phyloP scores from a whole-genome alignment of 2,888 invertebrate species.

The Ochropleura leucogaster region DNA sequence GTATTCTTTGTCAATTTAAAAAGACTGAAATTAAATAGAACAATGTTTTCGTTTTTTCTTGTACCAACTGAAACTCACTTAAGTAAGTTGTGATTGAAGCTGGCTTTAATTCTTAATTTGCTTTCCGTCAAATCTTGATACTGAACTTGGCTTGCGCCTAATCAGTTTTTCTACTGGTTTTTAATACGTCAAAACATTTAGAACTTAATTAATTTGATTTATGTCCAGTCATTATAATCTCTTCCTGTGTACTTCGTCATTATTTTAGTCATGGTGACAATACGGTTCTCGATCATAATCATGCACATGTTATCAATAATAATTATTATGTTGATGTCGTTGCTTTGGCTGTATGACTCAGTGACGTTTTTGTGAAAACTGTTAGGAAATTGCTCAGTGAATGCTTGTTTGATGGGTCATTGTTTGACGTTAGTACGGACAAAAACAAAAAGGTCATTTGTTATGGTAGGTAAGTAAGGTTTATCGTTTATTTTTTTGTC shows the following conservation, averaged over 20 bases:
- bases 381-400: slow-evolving; percentile 24
- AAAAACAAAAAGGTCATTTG: neutral
- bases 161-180: neutral
- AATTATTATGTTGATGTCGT: neutral
- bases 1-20: too few species aligned
- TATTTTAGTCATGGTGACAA: slow-evolving; percentile 38
- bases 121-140: neutral
- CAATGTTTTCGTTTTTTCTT: too few species aligned
- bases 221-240: slow-evolving; percentile 2
- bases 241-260: slow-evolving; percentile 8
- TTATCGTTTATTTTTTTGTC: neutral
- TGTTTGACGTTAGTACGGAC: neutral
- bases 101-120: neutral
- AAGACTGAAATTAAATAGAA: too few species aligned
- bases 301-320: slow-evolving; percentile 22
- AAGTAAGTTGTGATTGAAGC: too few species aligned
- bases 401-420: slow-evolving; percentile 1
- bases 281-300: slow-evolving; percentile 10
- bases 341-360: slow-evolving; percentile 13
- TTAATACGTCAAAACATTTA: neutral
- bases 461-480: neutral
- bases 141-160: too few species aligned
- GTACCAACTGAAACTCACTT: too few species aligned
- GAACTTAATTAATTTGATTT: slow-evolving; percentile 22
- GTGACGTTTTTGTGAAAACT: slow-evolving; percentile 39